Conservation (phyloP, 2,113 vertebrate species). For the Sylvia atricapilla region DNA sequence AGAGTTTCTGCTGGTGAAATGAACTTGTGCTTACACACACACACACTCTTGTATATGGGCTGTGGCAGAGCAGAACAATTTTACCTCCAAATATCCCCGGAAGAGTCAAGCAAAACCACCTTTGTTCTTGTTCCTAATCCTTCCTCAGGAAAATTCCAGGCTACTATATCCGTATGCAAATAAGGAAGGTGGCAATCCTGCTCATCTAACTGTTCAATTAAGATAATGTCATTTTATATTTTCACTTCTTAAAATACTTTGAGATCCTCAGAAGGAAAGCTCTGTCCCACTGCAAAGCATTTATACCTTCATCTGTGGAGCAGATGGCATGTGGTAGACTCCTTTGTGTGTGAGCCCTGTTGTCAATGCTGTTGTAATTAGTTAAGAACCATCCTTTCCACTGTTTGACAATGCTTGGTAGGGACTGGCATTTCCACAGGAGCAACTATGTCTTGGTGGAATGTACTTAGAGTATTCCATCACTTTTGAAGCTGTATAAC, state of each 20-base stretch:
- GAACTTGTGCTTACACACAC: background rate
- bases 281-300: background rate
- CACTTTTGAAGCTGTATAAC: background rate
- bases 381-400: background rate
- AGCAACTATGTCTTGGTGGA: background rate
- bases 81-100: background rate
- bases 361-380: background rate
- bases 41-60: fast-evolving
- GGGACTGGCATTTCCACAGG: background rate
- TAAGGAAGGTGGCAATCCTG: background rate
- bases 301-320: background rate
- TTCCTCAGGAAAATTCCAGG: background rate
- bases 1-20: background rate
- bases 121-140: background rate
- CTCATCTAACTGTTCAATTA: background rate
- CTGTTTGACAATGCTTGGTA: background rate
- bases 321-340: background rate
- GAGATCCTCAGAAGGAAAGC: background rate
- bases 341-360: background rate
- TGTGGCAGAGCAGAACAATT: background rate
- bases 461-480: background rate
- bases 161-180: background rate
- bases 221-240: background rate
- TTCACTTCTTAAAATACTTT: background rate
- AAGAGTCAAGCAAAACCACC: background rate